A percentile compares a stretch with the other conserved stretches of the same genome.
Conservation (phyloP, 1,140 invertebrate species). For the Acromyrmex heyeri region DNA sequence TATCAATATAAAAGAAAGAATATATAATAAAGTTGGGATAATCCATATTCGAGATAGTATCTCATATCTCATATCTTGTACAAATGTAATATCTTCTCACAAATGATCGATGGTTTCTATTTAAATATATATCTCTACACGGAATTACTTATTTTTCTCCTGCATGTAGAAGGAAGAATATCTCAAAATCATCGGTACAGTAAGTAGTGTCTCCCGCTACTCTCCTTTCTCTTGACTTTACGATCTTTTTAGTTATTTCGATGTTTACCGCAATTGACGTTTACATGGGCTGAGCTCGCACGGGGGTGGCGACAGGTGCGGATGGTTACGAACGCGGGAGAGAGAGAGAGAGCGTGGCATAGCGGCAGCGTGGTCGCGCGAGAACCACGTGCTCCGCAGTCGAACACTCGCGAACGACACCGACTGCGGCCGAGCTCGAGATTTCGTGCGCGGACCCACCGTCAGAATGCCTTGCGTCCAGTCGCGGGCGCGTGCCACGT, state of each 20-base stretch:
- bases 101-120: not conserved
- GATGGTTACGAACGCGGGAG: no score
- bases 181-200: not conserved
- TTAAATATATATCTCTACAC: not conserved
- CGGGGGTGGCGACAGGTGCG: not conserved
- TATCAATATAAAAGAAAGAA: not conserved
- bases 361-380: slow-evolving; percentile 56
- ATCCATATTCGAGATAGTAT: slow-evolving; percentile 30
- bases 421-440: slow-evolving; percentile 78
- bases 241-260: not conserved
- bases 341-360: not conserved
- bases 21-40: not conserved
- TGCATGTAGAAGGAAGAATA: no score
- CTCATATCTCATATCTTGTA: not conserved
- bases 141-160: not conserved
- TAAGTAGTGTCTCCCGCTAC: not conserved
- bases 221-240: not conserved
- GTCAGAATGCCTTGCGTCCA: slow-evolving; percentile 82
- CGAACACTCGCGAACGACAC: slow-evolving; percentile 73
- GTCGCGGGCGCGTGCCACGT: slow-evolving; percentile 82
- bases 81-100: not conserved
- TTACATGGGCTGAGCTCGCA: not conserved
- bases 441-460: slow-evolving; percentile 80
- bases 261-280: slow-evolving; percentile 2
- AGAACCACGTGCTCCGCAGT: slow-evolving; percentile 81